Base-by-base conservation (phyloP, 92 coral and sea anemone species). In the Blastomussa wellsi region DNA sequence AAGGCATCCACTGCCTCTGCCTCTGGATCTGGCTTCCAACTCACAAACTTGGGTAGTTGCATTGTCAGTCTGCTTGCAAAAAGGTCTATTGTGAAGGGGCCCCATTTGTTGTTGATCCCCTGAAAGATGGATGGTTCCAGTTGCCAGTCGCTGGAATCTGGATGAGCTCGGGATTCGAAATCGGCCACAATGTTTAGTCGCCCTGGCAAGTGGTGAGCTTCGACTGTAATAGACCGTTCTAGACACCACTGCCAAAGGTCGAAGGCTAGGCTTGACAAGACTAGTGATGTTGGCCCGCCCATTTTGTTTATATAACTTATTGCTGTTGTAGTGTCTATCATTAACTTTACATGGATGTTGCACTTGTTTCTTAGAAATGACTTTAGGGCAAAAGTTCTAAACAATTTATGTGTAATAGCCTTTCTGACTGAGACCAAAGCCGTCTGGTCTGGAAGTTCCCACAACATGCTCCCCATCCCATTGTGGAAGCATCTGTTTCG, bases 401-500 rank as follows among this genome's bases (percentile, higher is more conserved):
- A 41, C 89, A 89, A 42, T 89, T 89, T 79, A 89, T 89, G 89
- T 89, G 92, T 31, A 85, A 84, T 55, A 78, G 48, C 82, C 78
- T 74, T 80, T 89, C 83, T 71, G 83, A 72, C 78, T 82, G 92
- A 24, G 87, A 79, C 89, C 92, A 89, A n/a, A 81, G 81, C 42
- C 92, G 89, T 68, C 92, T 79, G 84, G 89, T 79, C 80, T 82
- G 82, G 11, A 84, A 47, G 14, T 87, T 79, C 62, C 86, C 88
- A 83, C 89, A 84, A 42, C 72, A 62, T 75, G 89, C 92, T 84
- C 86, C 92, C 89, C 92, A 89, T 28, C 92, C 92, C 82, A 72
- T 72, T 17, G 76, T 72, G 59, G 92, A 89, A 10, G 89, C 89
- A 78, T 89, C 87, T 82, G 83, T 88, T 47, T 88, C 90, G 72